phyloP scores from a whole-genome alignment of 2,113 vertebrate species.

The Odobenus rosmarus region DNA sequence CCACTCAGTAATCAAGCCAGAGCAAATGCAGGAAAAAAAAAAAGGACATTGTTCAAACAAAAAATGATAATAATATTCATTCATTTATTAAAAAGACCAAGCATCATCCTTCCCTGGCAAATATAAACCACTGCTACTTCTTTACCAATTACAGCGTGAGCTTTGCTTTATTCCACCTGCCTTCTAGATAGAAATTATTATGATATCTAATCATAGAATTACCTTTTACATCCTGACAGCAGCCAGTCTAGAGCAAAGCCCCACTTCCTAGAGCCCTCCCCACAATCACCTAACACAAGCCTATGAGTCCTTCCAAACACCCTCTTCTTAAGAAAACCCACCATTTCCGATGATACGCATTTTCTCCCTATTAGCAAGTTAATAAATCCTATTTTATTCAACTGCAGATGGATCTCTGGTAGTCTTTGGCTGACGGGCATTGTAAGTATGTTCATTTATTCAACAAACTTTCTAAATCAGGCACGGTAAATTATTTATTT shows the following conservation, averaged over 20 bases:
- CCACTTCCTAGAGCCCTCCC: neutral
- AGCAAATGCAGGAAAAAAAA: neutral
- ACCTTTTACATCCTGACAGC: neutral
- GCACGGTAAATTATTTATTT: neutral
- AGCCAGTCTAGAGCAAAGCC: neutral
- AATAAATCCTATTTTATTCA: neutral
- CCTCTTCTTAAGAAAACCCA: neutral
- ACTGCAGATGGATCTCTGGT: neutral
- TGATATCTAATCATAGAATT: neutral
- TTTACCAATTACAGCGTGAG: neutral
- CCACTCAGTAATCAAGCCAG: neutral
- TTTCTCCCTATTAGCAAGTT: neutral
- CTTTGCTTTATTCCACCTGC: neutral
- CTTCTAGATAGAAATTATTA: neutral
- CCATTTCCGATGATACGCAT: neutral
- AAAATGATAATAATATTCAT: neutral
- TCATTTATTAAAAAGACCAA: neutral
- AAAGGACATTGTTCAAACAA: neutral
- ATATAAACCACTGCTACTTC: neutral
- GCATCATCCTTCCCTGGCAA: neutral
- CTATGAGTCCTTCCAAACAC: neutral
- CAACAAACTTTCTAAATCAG: neutral
- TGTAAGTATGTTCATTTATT: neutral
- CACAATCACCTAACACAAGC: neutral
- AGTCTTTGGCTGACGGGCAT: neutral